Conservation (phyloP, 2,797 vertebrate genomes). For the Halcyon leucocephala region DNA sequence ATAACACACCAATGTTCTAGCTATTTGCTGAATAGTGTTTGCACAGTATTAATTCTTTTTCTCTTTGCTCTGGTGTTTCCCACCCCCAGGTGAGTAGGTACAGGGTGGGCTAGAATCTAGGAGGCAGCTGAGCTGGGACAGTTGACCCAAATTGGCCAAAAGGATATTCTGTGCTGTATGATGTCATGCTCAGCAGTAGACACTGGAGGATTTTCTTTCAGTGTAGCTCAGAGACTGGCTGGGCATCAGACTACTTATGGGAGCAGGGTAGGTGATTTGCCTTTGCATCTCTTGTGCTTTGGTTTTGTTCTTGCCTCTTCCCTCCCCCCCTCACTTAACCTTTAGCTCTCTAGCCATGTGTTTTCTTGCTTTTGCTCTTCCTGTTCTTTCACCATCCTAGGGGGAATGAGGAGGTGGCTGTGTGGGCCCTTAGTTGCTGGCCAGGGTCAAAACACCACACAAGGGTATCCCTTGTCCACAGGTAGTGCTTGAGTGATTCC, state of each 20-base stretch:
- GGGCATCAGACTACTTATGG: neutral
- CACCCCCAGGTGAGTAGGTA: neutral
- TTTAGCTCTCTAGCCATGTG: neutral
- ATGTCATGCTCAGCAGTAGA: neutral
- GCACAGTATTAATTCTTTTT: neutral
- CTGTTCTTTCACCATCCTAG: neutral
- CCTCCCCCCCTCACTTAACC: neutral
- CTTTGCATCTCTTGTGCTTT: neutral
- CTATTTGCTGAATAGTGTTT: neutral
- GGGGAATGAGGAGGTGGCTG: neutral
- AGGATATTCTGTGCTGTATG: neutral
- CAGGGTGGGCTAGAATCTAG: neutral
- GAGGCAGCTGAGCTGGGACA: neutral
- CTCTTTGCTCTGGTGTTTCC: neutral
- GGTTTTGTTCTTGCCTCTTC: neutral
- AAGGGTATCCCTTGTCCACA: fast-evolving
- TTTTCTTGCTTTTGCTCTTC: neutral
- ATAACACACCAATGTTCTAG: neutral
- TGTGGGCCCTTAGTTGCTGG: neutral
- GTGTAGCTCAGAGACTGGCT: neutral
- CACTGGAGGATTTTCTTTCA: neutral
- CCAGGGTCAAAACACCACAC: fast-evolving
- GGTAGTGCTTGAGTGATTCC: neutral
- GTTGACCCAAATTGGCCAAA: neutral
- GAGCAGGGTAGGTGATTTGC: neutral